phyloP scores from a whole-genome alignment of 2,797 vertebrate species.

The Gadopsis bispinosus region DNA sequence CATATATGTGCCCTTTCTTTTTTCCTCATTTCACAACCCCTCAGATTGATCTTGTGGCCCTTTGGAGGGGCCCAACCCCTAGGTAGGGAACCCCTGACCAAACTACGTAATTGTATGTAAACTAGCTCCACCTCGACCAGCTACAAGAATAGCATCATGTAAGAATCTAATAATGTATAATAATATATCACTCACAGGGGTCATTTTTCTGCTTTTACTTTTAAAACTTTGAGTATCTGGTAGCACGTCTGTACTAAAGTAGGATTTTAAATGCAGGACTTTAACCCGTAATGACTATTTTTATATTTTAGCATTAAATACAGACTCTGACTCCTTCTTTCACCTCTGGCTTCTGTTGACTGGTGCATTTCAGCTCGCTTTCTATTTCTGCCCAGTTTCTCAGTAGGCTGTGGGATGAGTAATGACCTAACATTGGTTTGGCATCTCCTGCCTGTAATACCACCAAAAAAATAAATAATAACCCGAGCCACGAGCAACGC shows the following conservation, averaged over 20 bases:
- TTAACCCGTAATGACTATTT: background rate
- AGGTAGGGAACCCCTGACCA: background rate
- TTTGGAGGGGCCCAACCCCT: background rate
- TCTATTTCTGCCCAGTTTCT: slow-evolving; percentile 38
- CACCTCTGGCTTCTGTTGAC: slow-evolving; percentile 26
- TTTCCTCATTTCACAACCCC: too few species aligned
- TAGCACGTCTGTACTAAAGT: background rate
- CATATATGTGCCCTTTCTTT: too few species aligned
- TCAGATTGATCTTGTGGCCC: background rate
- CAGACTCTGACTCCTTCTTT: background rate
- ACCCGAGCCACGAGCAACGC: slow-evolving; percentile 39
- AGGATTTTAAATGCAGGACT: background rate
- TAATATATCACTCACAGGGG: background rate
- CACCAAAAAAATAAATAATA: slow-evolving; percentile 29
- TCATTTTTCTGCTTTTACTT: background rate
- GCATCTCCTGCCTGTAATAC: slow-evolving; percentile 50
- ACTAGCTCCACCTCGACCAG: background rate
- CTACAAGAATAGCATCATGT: background rate
- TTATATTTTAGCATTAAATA: background rate
- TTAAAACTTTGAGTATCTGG: too few species aligned
- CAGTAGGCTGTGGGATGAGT: slow-evolving; percentile 57
- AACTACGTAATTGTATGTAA: background rate
- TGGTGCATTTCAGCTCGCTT: slow-evolving; percentile 17
- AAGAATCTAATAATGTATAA: background rate
- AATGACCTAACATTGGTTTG: slow-evolving; percentile 65